Evolutionary conservation across 2,888 invertebrate genomes (phyloP), one percentile per base, ranked within the genome.

Genomic region (Tenthredo livida): DNA sequence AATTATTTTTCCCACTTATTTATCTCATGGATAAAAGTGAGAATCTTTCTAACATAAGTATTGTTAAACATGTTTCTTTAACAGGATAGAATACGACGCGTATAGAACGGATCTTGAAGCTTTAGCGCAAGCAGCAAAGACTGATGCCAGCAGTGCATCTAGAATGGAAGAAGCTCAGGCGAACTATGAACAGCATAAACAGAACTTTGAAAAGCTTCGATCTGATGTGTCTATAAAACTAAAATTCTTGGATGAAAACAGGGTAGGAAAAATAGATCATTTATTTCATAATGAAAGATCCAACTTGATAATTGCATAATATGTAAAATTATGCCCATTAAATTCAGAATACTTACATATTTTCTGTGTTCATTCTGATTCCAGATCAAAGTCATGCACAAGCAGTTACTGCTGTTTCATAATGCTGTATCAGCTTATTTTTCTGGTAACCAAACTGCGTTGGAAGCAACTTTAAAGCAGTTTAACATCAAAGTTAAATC

Each of bases 311-410:
- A 15, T 84, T 65, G 43, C 47, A 29, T 65, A 33, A 33, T 61
- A 17, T 1, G 29, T 1, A 67, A 67, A 17, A 29, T 17, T 33
- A 17, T 33, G 25, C 9, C 7, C 33, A 33, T 25, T 17, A 67
- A 67, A 43, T 37, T 37, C 43, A 73, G 54, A 84, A 70, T 43
- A 47, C 37, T 65, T 10, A 29, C 12, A 12, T 29, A 54, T 33
- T 61, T 40, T 40, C 29, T 61, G 17, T 61, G 21, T 65, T 17
- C 47, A 47, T 40, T 83, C 21, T 67, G 47, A n/a, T 93, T 94
- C n/a, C 94, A 99, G 98, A 97, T 99, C 90, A 99, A 99, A 94
- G 99, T 99, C 89, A 99, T 99, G 99, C 98, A 99, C 94, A 99
- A 99, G 93, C 99, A 99, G 93, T 94, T 99, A 88, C 95, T 99